These are phyloP conservation scores for Pitangus sulphuratus DNA, from an alignment of 2,797 vertebrate species.

Conservation along the genomic window DNA sequence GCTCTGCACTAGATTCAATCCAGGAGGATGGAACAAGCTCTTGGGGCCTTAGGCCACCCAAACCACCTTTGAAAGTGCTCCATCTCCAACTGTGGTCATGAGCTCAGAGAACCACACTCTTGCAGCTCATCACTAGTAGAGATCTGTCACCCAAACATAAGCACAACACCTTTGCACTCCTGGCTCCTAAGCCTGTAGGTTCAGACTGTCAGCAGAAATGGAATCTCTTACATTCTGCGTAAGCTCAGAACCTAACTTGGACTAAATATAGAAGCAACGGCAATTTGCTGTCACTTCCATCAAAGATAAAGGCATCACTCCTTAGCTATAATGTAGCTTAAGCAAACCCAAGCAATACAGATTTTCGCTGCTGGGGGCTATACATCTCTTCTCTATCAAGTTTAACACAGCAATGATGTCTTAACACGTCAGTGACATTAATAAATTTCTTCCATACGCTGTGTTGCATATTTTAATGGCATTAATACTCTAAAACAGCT, in stretches of 20 bases:
- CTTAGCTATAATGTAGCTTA: not conserved
- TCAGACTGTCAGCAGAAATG: not conserved
- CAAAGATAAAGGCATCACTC: not conserved
- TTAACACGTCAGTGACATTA: fast-evolving
- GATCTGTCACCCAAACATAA: not conserved
- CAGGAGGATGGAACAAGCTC: not conserved
- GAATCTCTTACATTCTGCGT: not conserved
- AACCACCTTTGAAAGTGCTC: not conserved
- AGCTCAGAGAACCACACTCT: not conserved
- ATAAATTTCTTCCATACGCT: not conserved
- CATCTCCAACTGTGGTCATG: not conserved
- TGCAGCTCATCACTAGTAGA: not conserved
- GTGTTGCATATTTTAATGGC: not conserved
- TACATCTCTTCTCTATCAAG: not conserved
- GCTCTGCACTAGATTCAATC: not conserved
- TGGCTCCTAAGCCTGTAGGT: not conserved
- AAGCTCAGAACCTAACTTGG: not conserved
- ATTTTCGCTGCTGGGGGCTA: not conserved
- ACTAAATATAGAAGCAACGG: not conserved
- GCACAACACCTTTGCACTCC: not conserved
- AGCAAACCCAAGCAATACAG: not conserved
- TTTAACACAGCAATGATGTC: not conserved
- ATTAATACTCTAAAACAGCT: not conserved
- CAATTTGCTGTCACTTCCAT: not conserved
- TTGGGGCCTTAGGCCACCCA: not conserved